Conservation (phyloP, 2,113 vertebrate genomes). For the Xenus cinereus region DNA sequence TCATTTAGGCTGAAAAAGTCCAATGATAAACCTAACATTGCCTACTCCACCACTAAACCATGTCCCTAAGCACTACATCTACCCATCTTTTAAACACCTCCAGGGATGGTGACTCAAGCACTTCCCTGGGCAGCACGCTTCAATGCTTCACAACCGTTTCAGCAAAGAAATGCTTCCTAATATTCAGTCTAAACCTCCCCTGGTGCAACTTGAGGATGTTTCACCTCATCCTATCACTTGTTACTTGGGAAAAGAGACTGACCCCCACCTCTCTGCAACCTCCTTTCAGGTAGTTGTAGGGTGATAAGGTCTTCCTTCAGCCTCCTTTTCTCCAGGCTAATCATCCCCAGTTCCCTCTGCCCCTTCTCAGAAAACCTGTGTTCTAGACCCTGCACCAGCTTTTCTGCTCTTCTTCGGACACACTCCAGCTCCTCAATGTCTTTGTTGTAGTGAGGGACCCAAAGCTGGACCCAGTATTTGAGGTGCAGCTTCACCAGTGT, state of each 20-base stretch:
- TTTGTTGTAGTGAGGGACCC: neutral
- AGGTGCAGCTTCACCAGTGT: neutral
- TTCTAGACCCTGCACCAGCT: neutral
- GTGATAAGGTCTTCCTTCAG: neutral
- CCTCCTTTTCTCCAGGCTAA: neutral
- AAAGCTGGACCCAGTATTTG: rapidly evolving
- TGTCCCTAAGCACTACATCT: neutral
- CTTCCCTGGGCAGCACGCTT: neutral
- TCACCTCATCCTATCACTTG: neutral
- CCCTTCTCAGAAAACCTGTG: neutral
- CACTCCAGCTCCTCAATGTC: rapidly evolving
- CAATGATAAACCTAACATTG: neutral
- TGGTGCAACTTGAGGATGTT: neutral
- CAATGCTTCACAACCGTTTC: neutral
- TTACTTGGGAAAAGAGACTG: neutral
- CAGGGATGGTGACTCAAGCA: neutral
- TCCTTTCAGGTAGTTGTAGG: neutral
- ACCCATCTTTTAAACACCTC: neutral
- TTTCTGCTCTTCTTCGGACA: neutral
- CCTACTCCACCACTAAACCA: neutral
- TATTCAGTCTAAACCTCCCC: neutral
- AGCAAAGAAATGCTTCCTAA: neutral
- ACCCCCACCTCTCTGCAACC: rapidly evolving
- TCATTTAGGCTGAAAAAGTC: neutral
- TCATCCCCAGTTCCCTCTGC: neutral